Conservation (phyloP, 2,113 vertebrate species). For the Neolamprologus variostigma region DNA sequence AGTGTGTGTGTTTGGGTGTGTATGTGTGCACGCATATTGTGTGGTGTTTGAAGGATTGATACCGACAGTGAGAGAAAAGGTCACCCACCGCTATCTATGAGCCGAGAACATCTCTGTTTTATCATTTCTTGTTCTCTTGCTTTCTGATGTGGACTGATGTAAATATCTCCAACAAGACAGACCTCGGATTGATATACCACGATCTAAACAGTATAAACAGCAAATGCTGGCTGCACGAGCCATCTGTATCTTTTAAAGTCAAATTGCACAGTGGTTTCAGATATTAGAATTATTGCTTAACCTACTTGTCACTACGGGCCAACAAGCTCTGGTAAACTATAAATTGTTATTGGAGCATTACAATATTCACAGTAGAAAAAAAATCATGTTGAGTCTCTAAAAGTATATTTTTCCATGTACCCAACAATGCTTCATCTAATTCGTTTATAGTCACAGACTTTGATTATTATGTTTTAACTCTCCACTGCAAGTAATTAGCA, state of each 20-base stretch:
- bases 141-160: slow-evolving; percentile 9
- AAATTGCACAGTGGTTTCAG: neutral
- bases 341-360: neutral
- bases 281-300: neutral
- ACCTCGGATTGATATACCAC: neutral
- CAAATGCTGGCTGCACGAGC: neutral
- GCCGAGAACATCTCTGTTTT: slow-evolving; percentile 11
- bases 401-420: neutral
- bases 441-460: neutral
- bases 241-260: neutral
- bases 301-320: neutral
- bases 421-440: neutral
- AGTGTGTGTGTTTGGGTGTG: neutral
- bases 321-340: neutral
- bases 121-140: neutral
- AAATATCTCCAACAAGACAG: slow-evolving; percentile 19
- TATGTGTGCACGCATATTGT: neutral
- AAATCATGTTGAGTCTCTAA: neutral
- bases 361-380: neutral
- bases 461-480: neutral
- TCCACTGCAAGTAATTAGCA: neutral
- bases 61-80: slow-evolving; percentile 44
- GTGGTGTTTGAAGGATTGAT: slow-evolving; percentile 14
- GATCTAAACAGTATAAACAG: neutral
- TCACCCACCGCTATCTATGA: slow-evolving; percentile 21